These are phyloP conservation scores for Sturmia bella DNA, from an alignment of 2,888 invertebrate genomes.

Conservation along the genomic window DNA sequence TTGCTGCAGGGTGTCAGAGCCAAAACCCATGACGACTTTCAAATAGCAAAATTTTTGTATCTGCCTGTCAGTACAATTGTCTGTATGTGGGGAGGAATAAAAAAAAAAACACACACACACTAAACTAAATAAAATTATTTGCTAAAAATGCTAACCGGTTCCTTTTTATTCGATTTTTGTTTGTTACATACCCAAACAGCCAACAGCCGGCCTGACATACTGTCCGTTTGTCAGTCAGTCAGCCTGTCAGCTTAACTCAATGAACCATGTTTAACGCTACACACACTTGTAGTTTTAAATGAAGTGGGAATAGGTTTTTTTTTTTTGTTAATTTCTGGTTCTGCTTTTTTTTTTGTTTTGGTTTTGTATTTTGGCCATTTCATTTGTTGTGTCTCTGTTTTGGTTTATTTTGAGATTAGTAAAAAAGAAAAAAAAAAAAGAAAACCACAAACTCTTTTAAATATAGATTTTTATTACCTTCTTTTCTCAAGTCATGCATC, in stretches of 20 bases:
- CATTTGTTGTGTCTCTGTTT: slow-evolving; percentile 19
- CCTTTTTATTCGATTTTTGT: slow-evolving; percentile 11
- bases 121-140: slow-evolving; percentile 30
- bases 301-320: slow-evolving; percentile 4
- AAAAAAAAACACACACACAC: slow-evolving; percentile 1
- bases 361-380: slow-evolving; percentile 35
- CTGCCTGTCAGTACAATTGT: slow-evolving; percentile 23
- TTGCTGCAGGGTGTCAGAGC: slow-evolving; percentile 24
- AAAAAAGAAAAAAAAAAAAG: too few species aligned
- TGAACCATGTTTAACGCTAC: slow-evolving; percentile 39
- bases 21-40: slow-evolving; percentile 47
- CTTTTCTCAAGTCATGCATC: slow-evolving; percentile 40
- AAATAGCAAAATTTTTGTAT: slow-evolving; percentile 37
- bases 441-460: slow-evolving; percentile 34
- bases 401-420: background rate
- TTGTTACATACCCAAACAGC: slow-evolving; percentile 34
- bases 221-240: slow-evolving; percentile 16
- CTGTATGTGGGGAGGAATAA: background rate
- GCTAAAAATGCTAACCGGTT: slow-evolving; percentile 54
- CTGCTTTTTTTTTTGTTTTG: slow-evolving; percentile 19
- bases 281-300: slow-evolving; percentile 40
- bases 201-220: slow-evolving; percentile 15
- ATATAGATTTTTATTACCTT: slow-evolving; percentile 33
- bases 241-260: background rate
- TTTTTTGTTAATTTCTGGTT: slow-evolving; percentile 40